Conservation (phyloP, 1,140 invertebrate species). For the Apis laboriosa region DNA sequence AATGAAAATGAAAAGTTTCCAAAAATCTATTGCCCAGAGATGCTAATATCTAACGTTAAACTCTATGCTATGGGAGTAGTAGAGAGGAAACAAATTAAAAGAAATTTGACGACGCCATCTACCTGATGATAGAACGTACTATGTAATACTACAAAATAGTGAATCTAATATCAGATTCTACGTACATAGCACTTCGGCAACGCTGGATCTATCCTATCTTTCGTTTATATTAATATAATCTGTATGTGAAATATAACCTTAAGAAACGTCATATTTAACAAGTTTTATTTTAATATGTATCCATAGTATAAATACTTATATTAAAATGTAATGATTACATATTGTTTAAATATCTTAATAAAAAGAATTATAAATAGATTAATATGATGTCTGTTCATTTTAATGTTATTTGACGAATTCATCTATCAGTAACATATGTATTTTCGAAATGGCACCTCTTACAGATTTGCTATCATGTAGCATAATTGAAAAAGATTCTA, state of each 20-base stretch:
- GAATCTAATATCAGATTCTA: neutral
- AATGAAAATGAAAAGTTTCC: too few relatives aligned
- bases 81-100: too few relatives aligned
- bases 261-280: constrained; percentile 17
- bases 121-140: too few relatives aligned
- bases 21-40: too few relatives aligned
- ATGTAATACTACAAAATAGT: too few relatives aligned
- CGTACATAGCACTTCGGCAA: too few relatives aligned
- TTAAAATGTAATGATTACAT: neutral
- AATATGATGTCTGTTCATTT: neutral
- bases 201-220: too few relatives aligned
- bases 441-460: constrained; percentile 74
- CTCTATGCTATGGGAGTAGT: too few relatives aligned
- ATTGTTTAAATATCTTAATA: neutral
- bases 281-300: neutral
- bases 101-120: too few relatives aligned
- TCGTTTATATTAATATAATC: neutral
- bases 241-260: neutral
- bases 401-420: neutral
- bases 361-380: neutral
- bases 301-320: neutral
- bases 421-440: neutral
- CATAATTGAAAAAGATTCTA: constrained; percentile 83
- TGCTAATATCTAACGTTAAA: too few relatives aligned
- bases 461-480: constrained; percentile 77